Conservation (phyloP, 30 jellyfish, hydroid and myxozoan species). For the Mastigias papua region DNA sequence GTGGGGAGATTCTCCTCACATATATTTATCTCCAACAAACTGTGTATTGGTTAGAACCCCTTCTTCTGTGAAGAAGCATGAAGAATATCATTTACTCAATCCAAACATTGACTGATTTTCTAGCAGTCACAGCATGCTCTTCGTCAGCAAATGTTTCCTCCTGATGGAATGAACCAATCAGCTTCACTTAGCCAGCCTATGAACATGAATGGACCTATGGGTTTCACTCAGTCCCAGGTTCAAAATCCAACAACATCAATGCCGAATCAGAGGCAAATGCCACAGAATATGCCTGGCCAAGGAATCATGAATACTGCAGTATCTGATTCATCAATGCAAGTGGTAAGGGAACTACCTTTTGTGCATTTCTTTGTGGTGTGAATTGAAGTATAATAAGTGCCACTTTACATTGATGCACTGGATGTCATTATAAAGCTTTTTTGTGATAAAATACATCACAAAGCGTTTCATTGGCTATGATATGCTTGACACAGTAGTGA, state of each 20-base stretch:
- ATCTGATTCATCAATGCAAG: conserved; percentile 65
- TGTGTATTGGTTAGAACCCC: too few species aligned
- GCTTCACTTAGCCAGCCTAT: conserved; percentile 69
- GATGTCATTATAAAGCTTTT: too few species aligned
- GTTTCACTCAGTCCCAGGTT: conserved; percentile 74
- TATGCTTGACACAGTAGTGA: too few species aligned
- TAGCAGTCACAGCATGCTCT: conserved; percentile 55
- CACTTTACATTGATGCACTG: too few species aligned
- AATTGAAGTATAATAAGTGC: too few species aligned
- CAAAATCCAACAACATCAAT: conserved; percentile 70
- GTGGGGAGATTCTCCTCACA: too few species aligned
- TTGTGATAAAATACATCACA: too few species aligned
- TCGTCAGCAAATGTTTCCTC: conserved; percentile 78
- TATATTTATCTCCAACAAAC: too few species aligned
- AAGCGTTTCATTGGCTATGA: too few species aligned
- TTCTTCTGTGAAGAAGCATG: too few species aligned
- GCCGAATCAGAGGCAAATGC: conserved; percentile 73
- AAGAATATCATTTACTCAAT: background rate
- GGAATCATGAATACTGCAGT: conserved; percentile 54
- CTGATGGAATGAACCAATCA: conserved; percentile 66
- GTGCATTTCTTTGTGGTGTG: too few species aligned
- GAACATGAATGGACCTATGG: conserved; percentile 88
- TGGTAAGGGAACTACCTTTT: conserved; percentile 28
- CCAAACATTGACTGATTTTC: background rate
- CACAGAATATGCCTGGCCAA: conserved; percentile 44